A percentile compares a stretch with the other conserved stretches of the same genome.
Evolutionary conservation across 1,140 invertebrate genomes (phyloP).

Genomic region (Aphelinus atriplicis): DNA sequence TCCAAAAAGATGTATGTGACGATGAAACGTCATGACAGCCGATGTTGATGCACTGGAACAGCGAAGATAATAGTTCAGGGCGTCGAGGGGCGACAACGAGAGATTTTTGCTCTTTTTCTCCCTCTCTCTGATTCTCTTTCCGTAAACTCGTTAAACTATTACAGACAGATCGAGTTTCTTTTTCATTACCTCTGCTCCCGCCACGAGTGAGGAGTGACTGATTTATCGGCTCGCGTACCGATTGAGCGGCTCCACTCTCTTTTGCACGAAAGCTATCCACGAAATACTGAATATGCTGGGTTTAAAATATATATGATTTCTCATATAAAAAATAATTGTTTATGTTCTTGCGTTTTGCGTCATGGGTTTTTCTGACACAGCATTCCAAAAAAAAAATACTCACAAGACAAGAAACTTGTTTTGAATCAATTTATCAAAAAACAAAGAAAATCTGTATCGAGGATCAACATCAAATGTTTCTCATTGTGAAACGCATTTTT

Average conservation of each 20-base stretch:
- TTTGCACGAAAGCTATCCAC: no score
- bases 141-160: conserved; percentile 30
- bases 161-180: conserved; percentile 23
- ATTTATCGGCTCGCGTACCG: conserved; percentile 21
- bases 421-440: no score
- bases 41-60: conserved; percentile 28
- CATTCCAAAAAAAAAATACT: no score
- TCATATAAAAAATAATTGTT: no score
- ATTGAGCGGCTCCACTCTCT: not conserved
- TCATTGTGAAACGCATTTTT: no score
- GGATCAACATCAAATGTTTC: no score
- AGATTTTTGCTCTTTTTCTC: conserved; percentile 19
- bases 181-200: conserved; percentile 8
- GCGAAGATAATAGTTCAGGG: conserved; percentile 8
- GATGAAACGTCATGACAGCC: conserved; percentile 8
- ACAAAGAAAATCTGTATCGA: no score
- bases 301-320: no score
- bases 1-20: conserved; percentile 7
- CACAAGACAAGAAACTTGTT: no score
- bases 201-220: conserved; percentile 13
- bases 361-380: no score
- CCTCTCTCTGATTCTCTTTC: not conserved
- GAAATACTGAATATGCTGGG: no score
- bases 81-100: not conserved
- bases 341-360: no score